A percentile compares a stretch with the other conserved stretches of the same genome.
phyloP scores from a whole-genome alignment of 1,140 invertebrate species.

The Sinonovacula constricta region DNA sequence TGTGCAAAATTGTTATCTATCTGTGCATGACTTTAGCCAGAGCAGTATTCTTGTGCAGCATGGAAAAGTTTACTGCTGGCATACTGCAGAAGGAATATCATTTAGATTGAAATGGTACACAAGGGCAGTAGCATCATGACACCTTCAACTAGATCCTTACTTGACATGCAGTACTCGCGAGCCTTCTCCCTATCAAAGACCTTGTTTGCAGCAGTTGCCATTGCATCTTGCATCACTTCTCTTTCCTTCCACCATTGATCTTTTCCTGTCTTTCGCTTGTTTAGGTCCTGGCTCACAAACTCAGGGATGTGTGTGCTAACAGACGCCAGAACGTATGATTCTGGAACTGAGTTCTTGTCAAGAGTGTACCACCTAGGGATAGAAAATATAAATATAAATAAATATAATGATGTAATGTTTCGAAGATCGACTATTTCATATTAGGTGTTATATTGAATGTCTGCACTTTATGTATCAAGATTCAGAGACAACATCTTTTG shows the following conservation, averaged over 20 bases:
- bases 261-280: constrained; percentile 53
- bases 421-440: neutral
- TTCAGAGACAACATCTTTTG: no score
- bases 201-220: constrained; percentile 85
- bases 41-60: no score
- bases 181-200: constrained; percentile 53
- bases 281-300: constrained; percentile 53
- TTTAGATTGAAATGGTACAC: no score
- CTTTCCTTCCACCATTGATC: constrained; percentile 54
- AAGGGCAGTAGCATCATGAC: no score
- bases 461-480: no score
- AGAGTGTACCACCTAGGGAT: constrained; percentile 84
- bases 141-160: no score
- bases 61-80: no score
- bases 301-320: constrained; percentile 75
- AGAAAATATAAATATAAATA: neutral
- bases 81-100: no score
- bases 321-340: constrained; percentile 86
- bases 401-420: neutral
- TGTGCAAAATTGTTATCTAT: no score
- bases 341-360: constrained; percentile 84
- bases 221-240: constrained; percentile 94
- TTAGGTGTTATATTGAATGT: no score
- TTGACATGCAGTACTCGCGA: constrained; percentile 89
- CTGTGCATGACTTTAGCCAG: no score